These are phyloP conservation scores for Troglohyphantes excavatus DNA, from an alignment of 2,888 invertebrate species.

Conservation along the genomic window DNA sequence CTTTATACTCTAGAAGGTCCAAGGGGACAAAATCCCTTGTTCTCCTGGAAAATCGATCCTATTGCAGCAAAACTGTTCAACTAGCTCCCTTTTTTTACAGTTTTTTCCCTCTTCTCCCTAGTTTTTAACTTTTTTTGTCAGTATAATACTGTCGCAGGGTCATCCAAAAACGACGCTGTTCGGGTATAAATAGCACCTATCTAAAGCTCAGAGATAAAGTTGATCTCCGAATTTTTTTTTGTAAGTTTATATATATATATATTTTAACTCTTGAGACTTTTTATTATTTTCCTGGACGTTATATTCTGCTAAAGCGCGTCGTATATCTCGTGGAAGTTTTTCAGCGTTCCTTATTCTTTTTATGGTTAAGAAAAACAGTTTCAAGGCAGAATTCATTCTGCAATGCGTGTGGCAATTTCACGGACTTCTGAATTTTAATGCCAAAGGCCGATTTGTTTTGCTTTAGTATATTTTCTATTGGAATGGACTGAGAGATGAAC, in stretches of 20 bases:
- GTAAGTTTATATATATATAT: not conserved
- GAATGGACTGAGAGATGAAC: not conserved
- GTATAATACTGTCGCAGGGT: constrained; percentile 35
- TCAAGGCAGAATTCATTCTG: constrained; percentile 63
- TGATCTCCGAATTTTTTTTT: constrained; percentile 60
- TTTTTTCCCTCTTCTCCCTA: not conserved
- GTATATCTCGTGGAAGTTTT: not conserved
- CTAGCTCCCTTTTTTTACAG: not conserved
- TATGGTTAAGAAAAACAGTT: constrained; percentile 45
- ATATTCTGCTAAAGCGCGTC: no score
- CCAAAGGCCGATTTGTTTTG: not conserved
- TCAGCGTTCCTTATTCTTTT: constrained; percentile 42
- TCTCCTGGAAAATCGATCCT: constrained; percentile 40
- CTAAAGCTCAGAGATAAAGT: constrained; percentile 67
- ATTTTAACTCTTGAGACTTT: constrained; percentile 12
- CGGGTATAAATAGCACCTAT: constrained; percentile 57
- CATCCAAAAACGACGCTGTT: constrained; percentile 58
- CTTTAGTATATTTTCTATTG: not conserved
- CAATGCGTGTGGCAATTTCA: constrained; percentile 58
- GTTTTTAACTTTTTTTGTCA: constrained; percentile 22
- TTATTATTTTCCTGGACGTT: constrained; percentile 34
- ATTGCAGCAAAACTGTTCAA: constrained; percentile 9
- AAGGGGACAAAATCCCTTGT: constrained; percentile 8
- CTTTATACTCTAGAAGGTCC: constrained; percentile 30
- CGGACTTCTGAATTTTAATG: constrained; percentile 49